Conservation (phyloP, 2,797 vertebrate genomes). For the Hyperoplus lanceolatus region DNA sequence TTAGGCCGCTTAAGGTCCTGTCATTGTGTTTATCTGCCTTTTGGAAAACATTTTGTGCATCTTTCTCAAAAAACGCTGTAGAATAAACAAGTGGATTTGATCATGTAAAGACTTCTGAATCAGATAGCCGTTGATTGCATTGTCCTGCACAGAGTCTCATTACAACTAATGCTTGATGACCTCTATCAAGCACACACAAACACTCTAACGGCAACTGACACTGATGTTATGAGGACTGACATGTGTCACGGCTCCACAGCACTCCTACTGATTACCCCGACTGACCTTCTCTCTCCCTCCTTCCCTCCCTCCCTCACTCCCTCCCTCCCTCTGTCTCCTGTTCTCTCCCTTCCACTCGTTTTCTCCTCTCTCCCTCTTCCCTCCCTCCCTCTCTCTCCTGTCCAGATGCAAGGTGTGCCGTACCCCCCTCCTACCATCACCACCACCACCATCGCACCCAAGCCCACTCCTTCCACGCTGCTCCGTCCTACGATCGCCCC, state of each 20-base stretch:
- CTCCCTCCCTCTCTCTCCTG: slow-evolving; percentile 26
- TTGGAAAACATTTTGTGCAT: not conserved
- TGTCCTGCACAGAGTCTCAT: not conserved
- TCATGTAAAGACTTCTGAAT: not conserved
- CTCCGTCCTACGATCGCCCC: slow-evolving; percentile 84
- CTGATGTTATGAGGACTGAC: slow-evolving; percentile 34
- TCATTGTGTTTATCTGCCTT: not conserved
- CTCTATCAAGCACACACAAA: slow-evolving; percentile 6
- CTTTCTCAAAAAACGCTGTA: not conserved
- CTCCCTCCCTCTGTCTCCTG: not conserved
- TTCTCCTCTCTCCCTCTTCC: not conserved
- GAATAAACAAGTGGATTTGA: not conserved
- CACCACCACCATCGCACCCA: slow-evolving; percentile 85
- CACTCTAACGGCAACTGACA: slow-evolving; percentile 23
- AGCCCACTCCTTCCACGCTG: slow-evolving; percentile 88
- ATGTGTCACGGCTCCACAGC: slow-evolving; percentile 33
- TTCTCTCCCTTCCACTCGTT: not conserved
- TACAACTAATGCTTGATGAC: not conserved
- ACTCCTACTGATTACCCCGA: slow-evolving; percentile 43
- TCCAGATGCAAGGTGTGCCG: slow-evolving; percentile 88
- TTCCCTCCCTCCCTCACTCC: not conserved
- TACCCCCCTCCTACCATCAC: slow-evolving; percentile 84
- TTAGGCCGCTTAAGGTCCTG: not conserved
- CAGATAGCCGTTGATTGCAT: not conserved
- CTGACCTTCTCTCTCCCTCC: slow-evolving; percentile 54